Base-by-base conservation (phyloP, 2,888 invertebrate species). In the Clivina fossor region DNA sequence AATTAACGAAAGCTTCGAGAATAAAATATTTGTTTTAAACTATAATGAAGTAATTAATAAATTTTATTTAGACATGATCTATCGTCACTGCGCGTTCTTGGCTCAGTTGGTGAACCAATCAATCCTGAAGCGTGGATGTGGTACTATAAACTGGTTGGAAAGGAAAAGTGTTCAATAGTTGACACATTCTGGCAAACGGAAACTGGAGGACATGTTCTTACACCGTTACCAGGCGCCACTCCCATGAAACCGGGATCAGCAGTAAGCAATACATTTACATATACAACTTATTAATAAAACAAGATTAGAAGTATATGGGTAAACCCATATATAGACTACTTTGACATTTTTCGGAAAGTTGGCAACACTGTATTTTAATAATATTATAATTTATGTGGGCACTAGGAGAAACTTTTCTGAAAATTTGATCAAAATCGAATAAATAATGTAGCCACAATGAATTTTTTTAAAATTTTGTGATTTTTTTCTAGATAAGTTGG, bases 121-220 rank as follows among this genome's bases (percentile, higher is more conserved):
- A 99, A 99, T 74, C 90, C 96, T 0, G 97, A 97, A 73, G 97
- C 97, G 0, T 98, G 97, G 97, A 73, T 89, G 43, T 98, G 97
- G 97, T 97, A 95, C 74, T 88, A 94, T 72, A 81, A 85, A 63
- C 69, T 86, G 22, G 82, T 96, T 19, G 96, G 96, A 3, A 81
- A 84, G 58, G 83, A 83, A 40, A 84, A 83, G 60, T 93, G 93
- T 74, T 92, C 96, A 51, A 89, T 99, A 68, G 93, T 91, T 0
- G 99, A 99, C 71, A 99, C 99, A 0, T 99, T 95, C 76, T 99
- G 98, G 98, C 99, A 99, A 77, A 99, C 99, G 0, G 99, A 99
- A 79, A 99, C 98, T 3, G 98, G 98, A 5, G 98, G 98, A 0
- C 97, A 98, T 76, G 92, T 97, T 15, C 81, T 99, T 40, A 95